Conservation (phyloP, 2,888 invertebrate genomes). For the Hymenopus coronatus region DNA sequence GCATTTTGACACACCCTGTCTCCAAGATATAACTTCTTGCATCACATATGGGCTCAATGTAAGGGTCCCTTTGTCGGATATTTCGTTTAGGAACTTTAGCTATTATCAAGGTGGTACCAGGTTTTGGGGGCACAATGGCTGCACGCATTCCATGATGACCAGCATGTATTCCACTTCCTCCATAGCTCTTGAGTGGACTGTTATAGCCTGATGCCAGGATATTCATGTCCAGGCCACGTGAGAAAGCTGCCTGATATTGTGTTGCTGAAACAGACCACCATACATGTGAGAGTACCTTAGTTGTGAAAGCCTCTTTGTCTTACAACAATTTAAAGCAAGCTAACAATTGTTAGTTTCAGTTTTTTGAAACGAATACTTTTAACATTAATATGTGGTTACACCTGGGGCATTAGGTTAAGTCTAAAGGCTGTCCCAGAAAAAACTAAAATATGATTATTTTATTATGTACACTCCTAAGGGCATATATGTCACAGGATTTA, state of each 20-base stretch:
- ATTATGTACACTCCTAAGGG: no score
- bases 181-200: constrained; percentile 56
- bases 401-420: no score
- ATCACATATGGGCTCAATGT: background rate
- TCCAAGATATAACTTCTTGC: background rate
- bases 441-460: no score
- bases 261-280: constrained; percentile 49
- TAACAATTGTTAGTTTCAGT: no score
- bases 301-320: background rate
- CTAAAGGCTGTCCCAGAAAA: no score
- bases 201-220: constrained; percentile 71
- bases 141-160: constrained; percentile 53
- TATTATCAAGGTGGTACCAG: background rate
- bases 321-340: background rate
- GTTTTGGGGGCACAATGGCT: constrained; percentile 47
- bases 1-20: background rate
- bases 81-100: background rate
- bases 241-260: constrained; percentile 68
- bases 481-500: no score
- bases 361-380: no score
- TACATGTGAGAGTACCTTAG: no score
- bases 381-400: no score
- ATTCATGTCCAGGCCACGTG: constrained; percentile 64
- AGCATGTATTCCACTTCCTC: constrained; percentile 74
- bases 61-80: background rate